Base-by-base conservation (phyloP, 1,140 invertebrate genomes). In the Cydia pomonella region DNA sequence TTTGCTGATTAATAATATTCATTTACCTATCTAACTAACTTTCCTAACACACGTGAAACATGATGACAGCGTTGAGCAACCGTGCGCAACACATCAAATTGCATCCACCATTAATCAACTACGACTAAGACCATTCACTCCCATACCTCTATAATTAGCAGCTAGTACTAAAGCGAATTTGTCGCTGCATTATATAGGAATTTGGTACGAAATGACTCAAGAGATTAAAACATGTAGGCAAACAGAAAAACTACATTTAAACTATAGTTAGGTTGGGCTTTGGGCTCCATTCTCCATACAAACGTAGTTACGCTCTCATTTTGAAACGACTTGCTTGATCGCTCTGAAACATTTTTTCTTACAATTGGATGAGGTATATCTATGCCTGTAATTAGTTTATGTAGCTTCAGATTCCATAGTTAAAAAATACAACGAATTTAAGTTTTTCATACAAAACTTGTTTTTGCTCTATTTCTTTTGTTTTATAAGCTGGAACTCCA, bases 111-210 rank as follows among this genome's bases (percentile, higher is more conserved):
- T 69, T 33, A 41, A 69, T 69, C 18, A 69, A 69, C 29, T 9
- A 41, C 64, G 27, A 69, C n/a, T n/a, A n/a, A 69, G 23, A 69
- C 7, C 53, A 59, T 59, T 59, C 53, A 59, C 53, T 59, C 53
- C 7, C 53, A 59, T 59, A 59, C 53, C 53, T 59, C 53, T 21
- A 10, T 59, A 59, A 59, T 59, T 59, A 59, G 53, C 21, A 10
- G 5, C 53, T 59, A 23, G 10, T n/a, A 53, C n/a, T 53, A 7
- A 18, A 18, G n/a, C 50, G 12, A 18, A 59, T 59, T 23, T 23
- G 53, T 59, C 53, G 53, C 21, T 7, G 1, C 53, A 59, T 23
- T 18, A 59, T 10, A 59, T 2, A 23, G 53, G 53, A 59, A 53
- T 59, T 21, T 12, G 21, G 6, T 50, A 59, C 21, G 9, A 23